phyloP scores from a whole-genome alignment of 2,888 invertebrate genomes.

The Liodrosophila aerea region DNA sequence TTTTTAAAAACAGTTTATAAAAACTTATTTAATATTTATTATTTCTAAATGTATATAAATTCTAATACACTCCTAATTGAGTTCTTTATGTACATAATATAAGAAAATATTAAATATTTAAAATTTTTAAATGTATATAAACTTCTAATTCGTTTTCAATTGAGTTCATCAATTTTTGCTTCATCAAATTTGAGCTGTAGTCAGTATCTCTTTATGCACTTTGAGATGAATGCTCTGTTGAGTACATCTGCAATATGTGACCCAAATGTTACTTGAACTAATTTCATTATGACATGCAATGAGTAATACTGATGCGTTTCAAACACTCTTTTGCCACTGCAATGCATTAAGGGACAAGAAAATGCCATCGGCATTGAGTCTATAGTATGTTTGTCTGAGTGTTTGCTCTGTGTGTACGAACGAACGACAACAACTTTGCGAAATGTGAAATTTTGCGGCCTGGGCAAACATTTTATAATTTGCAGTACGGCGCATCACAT shows the following conservation, averaged over 20 bases:
- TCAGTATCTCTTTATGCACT: too few relatives aligned
- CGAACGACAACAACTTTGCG: slow-evolving; percentile 54
- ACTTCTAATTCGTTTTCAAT: too few relatives aligned
- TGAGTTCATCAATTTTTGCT: too few relatives aligned
- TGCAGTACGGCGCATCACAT: slow-evolving; percentile 70
- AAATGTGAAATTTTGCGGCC: slow-evolving; percentile 63
- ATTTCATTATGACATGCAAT: slow-evolving; percentile 55
- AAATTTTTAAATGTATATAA: too few relatives aligned
- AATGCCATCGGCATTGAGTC: slow-evolving; percentile 56
- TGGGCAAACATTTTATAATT: slow-evolving; percentile 76
- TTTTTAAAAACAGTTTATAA: too few relatives aligned
- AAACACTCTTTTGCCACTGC: slow-evolving; percentile 35
- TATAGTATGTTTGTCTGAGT: not conserved
- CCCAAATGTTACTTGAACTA: slow-evolving; percentile 48
- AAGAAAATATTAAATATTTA: too few relatives aligned
- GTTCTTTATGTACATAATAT: too few relatives aligned
- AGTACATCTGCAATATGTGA: slow-evolving; percentile 53
- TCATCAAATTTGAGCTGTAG: too few relatives aligned
- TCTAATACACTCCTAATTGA: too few relatives aligned
- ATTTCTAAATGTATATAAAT: too few relatives aligned
- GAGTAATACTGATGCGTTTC: slow-evolving; percentile 30
- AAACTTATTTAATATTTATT: too few relatives aligned
- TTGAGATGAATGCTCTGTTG: slow-evolving; percentile 24
- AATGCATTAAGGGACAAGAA: slow-evolving; percentile 49
- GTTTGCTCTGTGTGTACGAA: slow-evolving; percentile 22